phyloP scores from a whole-genome alignment of 2,797 vertebrate species.

The Scleropages formosus region DNA sequence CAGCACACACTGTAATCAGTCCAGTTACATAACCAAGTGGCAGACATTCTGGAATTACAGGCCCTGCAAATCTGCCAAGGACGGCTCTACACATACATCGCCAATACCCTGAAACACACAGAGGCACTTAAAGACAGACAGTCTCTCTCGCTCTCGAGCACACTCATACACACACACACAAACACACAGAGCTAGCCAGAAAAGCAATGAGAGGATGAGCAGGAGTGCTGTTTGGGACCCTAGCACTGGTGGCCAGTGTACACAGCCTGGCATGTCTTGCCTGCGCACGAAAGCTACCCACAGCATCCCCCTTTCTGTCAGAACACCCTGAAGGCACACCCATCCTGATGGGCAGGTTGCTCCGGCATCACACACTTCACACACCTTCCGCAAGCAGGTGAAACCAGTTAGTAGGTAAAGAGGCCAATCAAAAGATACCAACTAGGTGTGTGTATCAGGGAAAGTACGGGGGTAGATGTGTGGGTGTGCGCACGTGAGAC shows the following conservation, averaged over 20 bases:
- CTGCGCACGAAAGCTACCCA: no score
- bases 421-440: neutral
- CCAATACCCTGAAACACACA: no score
- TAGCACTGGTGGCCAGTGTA: no score
- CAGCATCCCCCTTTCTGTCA: no score
- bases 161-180: constrained; percentile 7
- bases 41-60: constrained; percentile 47
- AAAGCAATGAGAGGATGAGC: no score
- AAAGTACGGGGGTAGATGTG: neutral
- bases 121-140: no score
- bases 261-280: no score
- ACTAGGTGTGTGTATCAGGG: neutral
- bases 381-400: no score
- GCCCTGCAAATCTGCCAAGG: constrained; percentile 32
- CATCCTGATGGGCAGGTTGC: neutral
- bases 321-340: neutral
- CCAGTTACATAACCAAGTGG: constrained; percentile 51
- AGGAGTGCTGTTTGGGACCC: no score
- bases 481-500: neutral
- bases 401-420: neutral
- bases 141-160: neutral
- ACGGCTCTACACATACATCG: neutral
- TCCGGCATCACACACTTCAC: neutral
- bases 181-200: constrained; percentile 22
- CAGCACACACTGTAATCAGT: constrained; percentile 46